phyloP scores from a whole-genome alignment of 2,797 vertebrate genomes.

The Tamandua tetradactyla region DNA sequence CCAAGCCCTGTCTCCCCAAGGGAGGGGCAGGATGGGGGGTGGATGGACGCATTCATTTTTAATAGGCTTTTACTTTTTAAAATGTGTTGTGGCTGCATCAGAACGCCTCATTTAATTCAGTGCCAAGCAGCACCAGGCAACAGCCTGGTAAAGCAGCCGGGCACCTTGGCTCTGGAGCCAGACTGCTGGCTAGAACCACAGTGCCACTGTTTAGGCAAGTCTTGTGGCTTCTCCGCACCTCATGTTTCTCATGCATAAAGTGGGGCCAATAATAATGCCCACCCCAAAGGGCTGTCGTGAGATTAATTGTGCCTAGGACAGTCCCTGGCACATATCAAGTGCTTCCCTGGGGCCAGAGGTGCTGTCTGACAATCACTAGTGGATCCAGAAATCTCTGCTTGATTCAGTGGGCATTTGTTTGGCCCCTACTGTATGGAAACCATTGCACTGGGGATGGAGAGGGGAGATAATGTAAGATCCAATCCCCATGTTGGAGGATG shows the following conservation, averaged over 20 bases:
- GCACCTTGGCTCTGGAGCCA: rapidly evolving
- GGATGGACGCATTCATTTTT: neutral
- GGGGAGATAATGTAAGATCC: neutral
- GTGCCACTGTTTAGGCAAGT: neutral
- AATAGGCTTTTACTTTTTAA: neutral
- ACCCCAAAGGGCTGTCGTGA: neutral
- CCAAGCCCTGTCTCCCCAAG: neutral
- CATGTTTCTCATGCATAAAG: neutral
- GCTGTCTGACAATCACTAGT: neutral
- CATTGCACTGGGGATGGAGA: neutral
- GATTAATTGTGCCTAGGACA: neutral
- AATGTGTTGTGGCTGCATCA: neutral
- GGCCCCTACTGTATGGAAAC: neutral
- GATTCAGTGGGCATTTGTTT: neutral
- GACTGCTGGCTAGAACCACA: neutral
- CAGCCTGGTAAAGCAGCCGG: neutral
- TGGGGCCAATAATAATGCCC: no score
- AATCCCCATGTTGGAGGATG: neutral
- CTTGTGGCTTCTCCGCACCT: neutral
- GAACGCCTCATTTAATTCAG: neutral
- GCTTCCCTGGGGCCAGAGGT: neutral
- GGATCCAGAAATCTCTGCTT: neutral
- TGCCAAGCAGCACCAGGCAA: neutral
- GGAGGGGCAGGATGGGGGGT: rapidly evolving
- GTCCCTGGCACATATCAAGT: neutral